Conservation (phyloP, 1,140 invertebrate genomes). For the Drosophila repletoides region DNA sequence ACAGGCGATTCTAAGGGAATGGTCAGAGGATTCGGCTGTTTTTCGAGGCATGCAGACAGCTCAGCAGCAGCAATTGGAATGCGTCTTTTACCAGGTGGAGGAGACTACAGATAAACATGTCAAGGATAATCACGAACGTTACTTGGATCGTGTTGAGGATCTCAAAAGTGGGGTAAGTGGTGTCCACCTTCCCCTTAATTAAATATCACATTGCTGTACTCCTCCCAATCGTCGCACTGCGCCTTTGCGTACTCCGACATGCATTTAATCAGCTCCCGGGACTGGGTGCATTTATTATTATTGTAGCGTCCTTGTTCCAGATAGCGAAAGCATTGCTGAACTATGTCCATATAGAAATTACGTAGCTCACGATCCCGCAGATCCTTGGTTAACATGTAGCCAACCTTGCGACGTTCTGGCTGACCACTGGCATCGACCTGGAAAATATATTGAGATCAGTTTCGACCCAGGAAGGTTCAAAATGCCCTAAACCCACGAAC, state of each 20-base stretch:
- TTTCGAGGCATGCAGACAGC: slow-evolving; percentile 81
- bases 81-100: slow-evolving; percentile 74
- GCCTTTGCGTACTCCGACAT: slow-evolving; percentile 84
- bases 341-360: slow-evolving; percentile 84
- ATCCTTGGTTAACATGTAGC: slow-evolving; percentile 83
- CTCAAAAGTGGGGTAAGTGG: slow-evolving; percentile 83
- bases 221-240: slow-evolving; percentile 84
- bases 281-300: slow-evolving; percentile 83
- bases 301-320: slow-evolving; percentile 82
- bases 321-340: slow-evolving; percentile 84
- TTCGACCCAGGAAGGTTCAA: no score
- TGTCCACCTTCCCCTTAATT: slow-evolving; percentile 7
- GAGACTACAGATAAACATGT: slow-evolving; percentile 50
- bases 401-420: slow-evolving; percentile 84
- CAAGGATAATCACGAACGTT: slow-evolving; percentile 70
- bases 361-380: slow-evolving; percentile 83
- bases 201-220: slow-evolving; percentile 69
- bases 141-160: slow-evolving; percentile 82
- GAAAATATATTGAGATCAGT: not conserved
- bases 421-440: slow-evolving; percentile 83
- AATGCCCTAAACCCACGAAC: no score
- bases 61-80: slow-evolving; percentile 71
- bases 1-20: slow-evolving; percentile 83
- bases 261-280: slow-evolving; percentile 83
- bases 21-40: slow-evolving; percentile 81